Evolutionary conservation across 2,888 invertebrate species (phyloP), one percentile per base, ranked within the genome.

Genomic region (Myathropa florea): DNA sequence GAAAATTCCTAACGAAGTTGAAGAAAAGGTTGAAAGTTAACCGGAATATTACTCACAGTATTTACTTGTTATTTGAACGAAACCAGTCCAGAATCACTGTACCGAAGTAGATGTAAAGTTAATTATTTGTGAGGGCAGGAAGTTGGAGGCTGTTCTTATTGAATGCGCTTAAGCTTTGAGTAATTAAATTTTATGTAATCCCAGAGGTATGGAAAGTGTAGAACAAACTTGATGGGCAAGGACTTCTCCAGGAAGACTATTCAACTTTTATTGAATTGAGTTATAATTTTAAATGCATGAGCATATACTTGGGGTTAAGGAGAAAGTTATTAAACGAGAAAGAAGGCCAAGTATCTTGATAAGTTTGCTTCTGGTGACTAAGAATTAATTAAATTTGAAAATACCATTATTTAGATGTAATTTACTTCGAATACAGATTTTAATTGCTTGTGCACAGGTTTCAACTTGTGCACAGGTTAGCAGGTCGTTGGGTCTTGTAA

Each of bases 151-250:
- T 55, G 46, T 53, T 65, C 67, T 59, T 46, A 59, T 61, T 57
- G 71, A 57, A 78, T 24, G 71, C 63, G 61, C 64, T 78, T 46
- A 59, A 33, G 55, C 39, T 79, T 33, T 46, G 71, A 72, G 71
- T 79, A 79, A 79, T 79, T 79, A 33, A 72, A 71, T 79, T 79
- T 71, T 79, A 79, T 72, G 79, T 59, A 64, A 71, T 71, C 46
- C 64, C 30, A 61, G 28, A 26, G 23, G 59, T 30, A 21, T n/a
- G n/a, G 21, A 26, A 30, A 39, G 68, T 21, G 59, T 23, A 33
- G 39, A 65, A 26, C 2, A 71, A 71, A 71, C 46, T 78, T 36
- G 36, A n/a, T 53, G 18, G 33, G 60, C 68, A 77, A 60, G 33
- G 77, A 68, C 59, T 71, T 65, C 46, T 65, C n/a, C 39, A 33